phyloP scores from a whole-genome alignment of 2,888 invertebrate genomes.

The Cephonodes hylas region DNA sequence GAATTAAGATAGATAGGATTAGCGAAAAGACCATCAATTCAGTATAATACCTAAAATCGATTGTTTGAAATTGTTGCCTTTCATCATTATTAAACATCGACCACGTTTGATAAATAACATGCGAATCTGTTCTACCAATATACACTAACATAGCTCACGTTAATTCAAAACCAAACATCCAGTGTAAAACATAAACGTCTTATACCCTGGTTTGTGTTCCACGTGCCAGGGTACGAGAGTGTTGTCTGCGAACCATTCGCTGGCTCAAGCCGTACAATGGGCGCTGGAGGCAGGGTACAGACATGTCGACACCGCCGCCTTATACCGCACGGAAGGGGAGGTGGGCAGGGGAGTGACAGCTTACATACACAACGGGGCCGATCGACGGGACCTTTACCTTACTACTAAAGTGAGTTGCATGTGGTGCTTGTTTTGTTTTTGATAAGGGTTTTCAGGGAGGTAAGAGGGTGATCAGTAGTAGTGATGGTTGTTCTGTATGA shows the following conservation, averaged over 20 bases:
- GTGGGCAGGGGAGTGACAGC: slow-evolving; percentile 87
- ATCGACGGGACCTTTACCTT: slow-evolving; percentile 87
- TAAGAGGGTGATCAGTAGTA: no score
- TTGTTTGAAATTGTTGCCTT: no score
- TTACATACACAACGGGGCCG: slow-evolving; percentile 83
- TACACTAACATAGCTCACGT: no score
- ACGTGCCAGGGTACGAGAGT: slow-evolving; percentile 58
- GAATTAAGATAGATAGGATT: no score
- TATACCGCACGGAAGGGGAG: slow-evolving; percentile 87
- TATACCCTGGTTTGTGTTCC: slow-evolving; percentile 11
- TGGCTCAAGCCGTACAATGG: slow-evolving; percentile 84
- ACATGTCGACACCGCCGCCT: slow-evolving; percentile 90
- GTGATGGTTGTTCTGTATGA: no score
- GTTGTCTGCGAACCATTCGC: slow-evolving; percentile 62
- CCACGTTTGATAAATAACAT: neutral
- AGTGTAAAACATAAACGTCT: neutral
- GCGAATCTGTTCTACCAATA: no score
- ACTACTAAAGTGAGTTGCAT: slow-evolving; percentile 85
- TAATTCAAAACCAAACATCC: no score
- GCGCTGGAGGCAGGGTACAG: slow-evolving; percentile 90
- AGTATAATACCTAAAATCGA: no score
- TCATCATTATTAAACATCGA: no score
- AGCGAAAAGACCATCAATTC: no score
- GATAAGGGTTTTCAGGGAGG: no score
- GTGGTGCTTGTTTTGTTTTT: neutral